Evolutionary conservation across 1,140 invertebrate genomes (phyloP).

Genomic region (Philopotamus ludificatus): DNA sequence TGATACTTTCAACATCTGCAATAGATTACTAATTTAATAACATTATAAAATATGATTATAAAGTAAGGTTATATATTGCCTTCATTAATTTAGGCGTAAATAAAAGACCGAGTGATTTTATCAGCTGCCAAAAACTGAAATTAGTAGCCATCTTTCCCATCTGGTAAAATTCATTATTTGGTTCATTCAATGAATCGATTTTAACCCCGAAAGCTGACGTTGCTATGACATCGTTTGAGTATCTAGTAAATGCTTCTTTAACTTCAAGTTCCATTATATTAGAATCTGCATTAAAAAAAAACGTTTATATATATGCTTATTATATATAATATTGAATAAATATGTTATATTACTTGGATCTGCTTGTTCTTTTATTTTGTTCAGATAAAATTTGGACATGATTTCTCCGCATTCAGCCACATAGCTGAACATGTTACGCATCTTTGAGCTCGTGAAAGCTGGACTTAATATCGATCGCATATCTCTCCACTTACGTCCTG

Average conservation of each 20-base stretch:
- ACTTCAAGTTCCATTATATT: constrained; percentile 47
- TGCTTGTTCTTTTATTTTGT: neutral
- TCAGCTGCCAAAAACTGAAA: neutral
- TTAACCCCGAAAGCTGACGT: constrained; percentile 55
- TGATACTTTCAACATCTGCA: constrained; percentile 23
- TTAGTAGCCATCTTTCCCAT: constrained; percentile 47
- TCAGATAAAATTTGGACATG: neutral
- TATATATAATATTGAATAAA: neutral
- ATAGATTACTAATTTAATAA: neutral
- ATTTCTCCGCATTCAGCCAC: neutral
- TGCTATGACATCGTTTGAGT: constrained; percentile 57
- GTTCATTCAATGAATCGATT: constrained; percentile 51
- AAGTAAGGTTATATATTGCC: neutral
- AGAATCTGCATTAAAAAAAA: neutral
- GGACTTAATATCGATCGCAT: neutral
- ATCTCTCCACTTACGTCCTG: neutral
- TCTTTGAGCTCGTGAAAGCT: neutral
- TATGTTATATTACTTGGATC: neutral
- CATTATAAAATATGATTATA: neutral
- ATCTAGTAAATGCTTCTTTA: constrained; percentile 50
- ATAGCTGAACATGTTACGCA: neutral
- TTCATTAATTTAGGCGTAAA: neutral
- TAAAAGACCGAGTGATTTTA: neutral
- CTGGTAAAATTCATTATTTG: constrained; percentile 53
- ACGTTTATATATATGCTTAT: neutral